Evolutionary conservation across 2,113 vertebrate species (phyloP).

Genomic region (Elephas maximus): DNA sequence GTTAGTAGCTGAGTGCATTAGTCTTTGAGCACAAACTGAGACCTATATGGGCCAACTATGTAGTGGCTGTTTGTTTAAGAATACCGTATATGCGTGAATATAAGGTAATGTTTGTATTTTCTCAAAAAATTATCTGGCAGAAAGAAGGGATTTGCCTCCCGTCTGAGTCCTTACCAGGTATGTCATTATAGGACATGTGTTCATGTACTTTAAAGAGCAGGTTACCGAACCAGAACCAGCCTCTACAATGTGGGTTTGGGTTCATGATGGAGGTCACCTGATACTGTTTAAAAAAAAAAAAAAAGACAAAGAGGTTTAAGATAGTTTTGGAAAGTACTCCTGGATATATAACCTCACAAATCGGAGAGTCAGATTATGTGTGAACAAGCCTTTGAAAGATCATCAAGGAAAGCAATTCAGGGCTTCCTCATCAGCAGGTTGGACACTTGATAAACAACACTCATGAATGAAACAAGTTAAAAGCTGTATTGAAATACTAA

Average conservation of each 20-base stretch:
- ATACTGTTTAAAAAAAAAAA: not conserved
- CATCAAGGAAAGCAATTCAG: constrained; percentile 60
- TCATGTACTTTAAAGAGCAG: constrained; percentile 1
- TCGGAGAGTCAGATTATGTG: constrained; percentile 59
- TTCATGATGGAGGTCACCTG: not conserved
- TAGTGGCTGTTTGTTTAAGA: not conserved
- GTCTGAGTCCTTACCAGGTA: not conserved
- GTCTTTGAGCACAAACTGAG: not conserved
- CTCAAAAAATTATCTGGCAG: not conserved
- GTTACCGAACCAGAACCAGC: not conserved
- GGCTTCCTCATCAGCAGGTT: constrained; percentile 37
- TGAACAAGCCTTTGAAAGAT: constrained; percentile 65
- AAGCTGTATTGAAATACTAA: not conserved
- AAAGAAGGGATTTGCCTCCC: not conserved
- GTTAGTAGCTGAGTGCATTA: too few species aligned
- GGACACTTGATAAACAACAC: constrained; percentile 62
- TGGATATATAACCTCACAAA: constrained; percentile 38
- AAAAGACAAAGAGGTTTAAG: constrained; percentile 51
- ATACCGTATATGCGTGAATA: not conserved
- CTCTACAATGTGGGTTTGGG: not conserved
- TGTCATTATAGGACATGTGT: not conserved
- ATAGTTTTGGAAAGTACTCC: constrained; percentile 26
- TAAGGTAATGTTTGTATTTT: not conserved
- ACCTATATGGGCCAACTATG: not conserved
- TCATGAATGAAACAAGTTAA: constrained; percentile 35